Conservation (phyloP, 2,888 invertebrate species). For the Drosophila sordidula region DNA sequence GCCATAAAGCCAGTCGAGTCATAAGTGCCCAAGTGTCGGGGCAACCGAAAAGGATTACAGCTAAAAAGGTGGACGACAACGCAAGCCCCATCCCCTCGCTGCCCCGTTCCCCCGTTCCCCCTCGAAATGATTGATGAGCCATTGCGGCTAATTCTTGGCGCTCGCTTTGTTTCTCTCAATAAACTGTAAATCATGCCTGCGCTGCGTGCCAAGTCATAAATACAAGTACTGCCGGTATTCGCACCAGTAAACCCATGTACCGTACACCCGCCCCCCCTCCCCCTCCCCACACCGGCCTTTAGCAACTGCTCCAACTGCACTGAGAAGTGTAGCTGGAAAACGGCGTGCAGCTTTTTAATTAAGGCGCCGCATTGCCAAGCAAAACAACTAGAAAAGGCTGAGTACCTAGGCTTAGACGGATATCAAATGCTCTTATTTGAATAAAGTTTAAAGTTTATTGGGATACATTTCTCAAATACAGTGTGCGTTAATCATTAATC, state of each 20-base stretch:
- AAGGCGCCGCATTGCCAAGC: conserved; percentile 56
- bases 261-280: not conserved
- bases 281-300: not conserved
- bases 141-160: conserved; percentile 78
- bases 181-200: conserved; percentile 76
- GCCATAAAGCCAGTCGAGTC: conserved; percentile 73
- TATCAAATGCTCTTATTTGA: conserved; percentile 21
- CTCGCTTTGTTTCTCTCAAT: conserved; percentile 73
- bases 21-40: conserved; percentile 32
- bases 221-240: conserved; percentile 56
- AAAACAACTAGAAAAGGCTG: conserved; percentile 11
- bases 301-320: conserved; percentile 30
- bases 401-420: conserved; percentile 8
- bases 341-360: conserved; percentile 76
- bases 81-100: not conserved
- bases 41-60: conserved; percentile 52
- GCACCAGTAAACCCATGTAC: conserved; percentile 16
- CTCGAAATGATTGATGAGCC: conserved; percentile 70
- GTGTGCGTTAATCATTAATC: no score
- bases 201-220: conserved; percentile 79
- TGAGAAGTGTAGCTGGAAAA: conserved; percentile 31
- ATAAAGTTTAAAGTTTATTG: no score
- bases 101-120: not conserved
- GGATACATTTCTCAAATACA: no score
- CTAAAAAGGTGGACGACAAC: conserved; percentile 34